Percentiles rank a stretch among this genome's conserved stretches.
phyloP scores from a whole-genome alignment of 2,113 vertebrate species.

The Glaucomys volans region DNA sequence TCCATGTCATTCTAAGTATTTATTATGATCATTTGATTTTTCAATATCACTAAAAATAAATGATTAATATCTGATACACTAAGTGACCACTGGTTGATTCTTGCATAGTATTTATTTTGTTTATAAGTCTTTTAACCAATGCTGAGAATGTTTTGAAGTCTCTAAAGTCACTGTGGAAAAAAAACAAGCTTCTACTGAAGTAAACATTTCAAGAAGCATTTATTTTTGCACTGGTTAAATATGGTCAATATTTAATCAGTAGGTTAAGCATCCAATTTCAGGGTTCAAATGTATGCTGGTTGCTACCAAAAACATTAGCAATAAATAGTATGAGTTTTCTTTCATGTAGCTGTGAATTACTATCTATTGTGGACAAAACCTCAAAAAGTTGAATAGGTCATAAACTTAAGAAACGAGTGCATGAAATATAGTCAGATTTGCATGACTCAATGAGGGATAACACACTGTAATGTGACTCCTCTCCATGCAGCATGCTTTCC shows the following conservation, averaged over 20 bases:
- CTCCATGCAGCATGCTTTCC: not conserved
- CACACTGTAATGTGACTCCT: not conserved
- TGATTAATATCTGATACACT: conserved; percentile 21
- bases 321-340: conserved; percentile 37
- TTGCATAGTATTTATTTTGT: not conserved
- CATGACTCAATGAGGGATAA: conserved; percentile 12
- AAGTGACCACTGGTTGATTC: not conserved
- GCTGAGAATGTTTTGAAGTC: not conserved
- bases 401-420: conserved; percentile 64
- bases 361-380: conserved; percentile 38
- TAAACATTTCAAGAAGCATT: conserved; percentile 64
- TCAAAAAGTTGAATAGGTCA: conserved; percentile 44
- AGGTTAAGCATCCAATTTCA: conserved; percentile 74
- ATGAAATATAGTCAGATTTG: not conserved
- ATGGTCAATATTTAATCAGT: conserved; percentile 70
- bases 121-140: conserved; percentile 22
- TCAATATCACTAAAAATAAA: conserved; percentile 22
- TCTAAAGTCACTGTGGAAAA: not conserved
- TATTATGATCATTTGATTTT: not conserved
- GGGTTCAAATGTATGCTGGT: conserved; percentile 55
- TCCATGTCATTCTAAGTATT: not conserved
- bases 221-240: conserved; percentile 64
- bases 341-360: conserved; percentile 49
- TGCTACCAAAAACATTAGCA: conserved; percentile 50
- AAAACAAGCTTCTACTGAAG: conserved; percentile 63